phyloP scores from a whole-genome alignment of 2,797 vertebrate genomes.

The Catostomus latipinnis region DNA sequence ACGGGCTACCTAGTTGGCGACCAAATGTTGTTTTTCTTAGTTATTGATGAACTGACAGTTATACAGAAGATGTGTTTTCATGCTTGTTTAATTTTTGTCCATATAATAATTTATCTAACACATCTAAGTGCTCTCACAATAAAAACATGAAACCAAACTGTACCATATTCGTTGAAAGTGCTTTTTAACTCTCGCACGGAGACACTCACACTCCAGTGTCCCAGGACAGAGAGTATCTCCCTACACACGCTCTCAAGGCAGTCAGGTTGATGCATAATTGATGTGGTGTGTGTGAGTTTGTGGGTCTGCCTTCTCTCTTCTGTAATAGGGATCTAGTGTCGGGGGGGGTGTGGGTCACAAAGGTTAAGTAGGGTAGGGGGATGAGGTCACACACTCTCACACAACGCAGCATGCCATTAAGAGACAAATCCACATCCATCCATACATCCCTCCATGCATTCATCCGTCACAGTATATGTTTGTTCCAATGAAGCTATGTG shows the following conservation, averaged over 20 bases:
- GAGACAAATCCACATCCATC: constrained; percentile 30
- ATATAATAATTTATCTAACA: not conserved
- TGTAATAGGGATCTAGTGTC: constrained; percentile 82
- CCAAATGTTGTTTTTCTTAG: no score
- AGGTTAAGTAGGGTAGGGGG: constrained; percentile 77
- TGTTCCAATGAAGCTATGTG: not conserved
- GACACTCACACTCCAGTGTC: constrained; percentile 37
- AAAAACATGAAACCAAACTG: not conserved
- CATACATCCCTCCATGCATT: not conserved
- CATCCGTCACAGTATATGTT: no score
- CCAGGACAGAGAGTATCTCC: constrained; percentile 62
- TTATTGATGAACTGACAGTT: no score
- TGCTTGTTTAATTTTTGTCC: not conserved
- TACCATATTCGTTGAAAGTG: not conserved
- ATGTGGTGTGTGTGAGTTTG: constrained; percentile 60
- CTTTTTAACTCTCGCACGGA: constrained; percentile 35
- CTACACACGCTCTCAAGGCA: constrained; percentile 45
- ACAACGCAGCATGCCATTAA: constrained; percentile 41
- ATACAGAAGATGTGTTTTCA: not conserved
- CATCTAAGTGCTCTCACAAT: not conserved
- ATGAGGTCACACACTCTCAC: constrained; percentile 69
- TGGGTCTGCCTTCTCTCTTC: constrained; percentile 59
- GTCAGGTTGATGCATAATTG: constrained; percentile 77
- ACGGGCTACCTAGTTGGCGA: no score
- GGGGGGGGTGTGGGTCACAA: constrained; percentile 72